These are phyloP conservation scores for Melipona beecheii DNA, from an alignment of 2,888 invertebrate genomes.

Conservation along the genomic window DNA sequence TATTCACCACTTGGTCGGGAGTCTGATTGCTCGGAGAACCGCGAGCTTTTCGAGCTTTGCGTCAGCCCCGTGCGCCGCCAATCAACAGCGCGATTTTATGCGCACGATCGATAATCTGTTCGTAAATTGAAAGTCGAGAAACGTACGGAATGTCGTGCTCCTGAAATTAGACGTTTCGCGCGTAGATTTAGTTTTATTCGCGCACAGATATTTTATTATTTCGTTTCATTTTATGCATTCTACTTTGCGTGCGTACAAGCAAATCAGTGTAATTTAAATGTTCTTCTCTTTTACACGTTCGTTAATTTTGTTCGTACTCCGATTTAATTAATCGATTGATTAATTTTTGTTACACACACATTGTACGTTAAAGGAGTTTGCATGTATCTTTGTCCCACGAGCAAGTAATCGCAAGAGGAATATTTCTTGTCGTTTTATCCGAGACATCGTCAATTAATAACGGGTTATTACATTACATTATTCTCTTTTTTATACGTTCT, in stretches of 20 bases:
- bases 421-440: neutral
- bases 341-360: neutral
- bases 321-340: neutral
- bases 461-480: neutral
- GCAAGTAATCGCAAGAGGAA: neutral
- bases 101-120: slow-evolving; percentile 35
- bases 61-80: slow-evolving; percentile 40
- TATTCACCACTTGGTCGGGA: slow-evolving; percentile 61
- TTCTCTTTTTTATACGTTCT: neutral
- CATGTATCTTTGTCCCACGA: neutral
- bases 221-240: no score
- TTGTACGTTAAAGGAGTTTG: neutral
- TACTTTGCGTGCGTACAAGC: no score
- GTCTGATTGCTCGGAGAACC: slow-evolving; percentile 48
- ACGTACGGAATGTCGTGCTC: neutral
- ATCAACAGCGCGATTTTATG: slow-evolving; percentile 45
- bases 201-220: no score
- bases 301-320: neutral
- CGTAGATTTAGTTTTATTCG: no score
- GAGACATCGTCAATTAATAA: neutral
- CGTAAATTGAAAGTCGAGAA: neutral
- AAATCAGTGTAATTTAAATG: no score
- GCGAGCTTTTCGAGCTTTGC: slow-evolving; percentile 39
- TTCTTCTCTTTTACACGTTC: neutral
- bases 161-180: neutral